Evolutionary conservation across 2,888 invertebrate species (phyloP).

Genomic region (Calameuta pallipes): DNA sequence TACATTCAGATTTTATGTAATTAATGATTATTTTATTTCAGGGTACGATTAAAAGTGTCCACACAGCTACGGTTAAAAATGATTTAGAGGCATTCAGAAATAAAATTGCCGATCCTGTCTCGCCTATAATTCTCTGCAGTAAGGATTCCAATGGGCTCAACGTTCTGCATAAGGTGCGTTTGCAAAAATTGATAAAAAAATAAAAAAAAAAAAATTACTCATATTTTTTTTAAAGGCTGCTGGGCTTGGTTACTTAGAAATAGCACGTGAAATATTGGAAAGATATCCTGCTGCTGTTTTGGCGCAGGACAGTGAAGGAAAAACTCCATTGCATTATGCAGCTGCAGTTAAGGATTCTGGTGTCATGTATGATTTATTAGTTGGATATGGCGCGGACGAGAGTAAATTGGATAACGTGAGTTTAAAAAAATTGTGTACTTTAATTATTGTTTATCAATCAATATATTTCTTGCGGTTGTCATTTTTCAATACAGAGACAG

Average conservation of each 20-base stretch:
- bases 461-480: not conserved
- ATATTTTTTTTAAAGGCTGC: constrained; percentile 71
- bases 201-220: constrained; percentile 5
- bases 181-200: not conserved
- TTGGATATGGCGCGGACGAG: constrained; percentile 87
- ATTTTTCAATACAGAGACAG: constrained; percentile 74
- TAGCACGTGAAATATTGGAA: constrained; percentile 79
- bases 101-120: constrained; percentile 76
- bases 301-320: constrained; percentile 82
- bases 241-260: constrained; percentile 81
- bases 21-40: constrained; percentile 59
- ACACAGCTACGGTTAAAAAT: constrained; percentile 81
- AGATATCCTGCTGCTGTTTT: constrained; percentile 77
- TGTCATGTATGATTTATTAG: constrained; percentile 81
- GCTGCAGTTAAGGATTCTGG: constrained; percentile 83
- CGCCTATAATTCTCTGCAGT: constrained; percentile 78
- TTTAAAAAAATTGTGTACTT: constrained; percentile 20
- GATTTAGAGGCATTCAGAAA: constrained; percentile 78
- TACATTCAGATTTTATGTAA: not conserved
- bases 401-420: constrained; percentile 85
- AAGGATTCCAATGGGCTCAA: constrained; percentile 85
- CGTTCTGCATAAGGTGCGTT: constrained; percentile 83
- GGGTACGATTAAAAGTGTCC: constrained; percentile 86
- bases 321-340: constrained; percentile 90
- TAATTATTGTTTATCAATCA: not conserved